Evolutionary conservation across 2,113 vertebrate genomes (phyloP).

Genomic region (Struthidea cinerea): DNA sequence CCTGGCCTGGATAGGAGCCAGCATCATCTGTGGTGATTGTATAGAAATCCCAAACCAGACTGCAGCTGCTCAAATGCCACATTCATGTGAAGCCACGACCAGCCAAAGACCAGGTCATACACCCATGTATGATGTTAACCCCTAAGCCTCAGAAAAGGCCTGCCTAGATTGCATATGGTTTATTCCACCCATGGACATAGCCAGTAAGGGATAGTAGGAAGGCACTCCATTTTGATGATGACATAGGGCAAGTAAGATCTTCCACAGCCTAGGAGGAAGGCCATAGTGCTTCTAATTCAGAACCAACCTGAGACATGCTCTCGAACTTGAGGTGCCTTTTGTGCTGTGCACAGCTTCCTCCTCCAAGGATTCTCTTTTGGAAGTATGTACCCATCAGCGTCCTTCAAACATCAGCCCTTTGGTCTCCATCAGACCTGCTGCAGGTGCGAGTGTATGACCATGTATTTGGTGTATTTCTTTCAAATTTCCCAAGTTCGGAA

Average conservation of each 20-base stretch:
- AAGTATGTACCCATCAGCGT: not conserved
- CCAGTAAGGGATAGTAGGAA: not conserved
- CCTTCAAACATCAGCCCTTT: not conserved
- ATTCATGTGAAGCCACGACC: accelerated
- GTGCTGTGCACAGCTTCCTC: not conserved
- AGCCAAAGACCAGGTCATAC: not conserved
- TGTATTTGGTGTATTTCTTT: not conserved
- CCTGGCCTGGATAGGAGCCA: not conserved
- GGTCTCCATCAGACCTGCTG: not conserved
- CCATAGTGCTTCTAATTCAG: not conserved
- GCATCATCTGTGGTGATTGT: not conserved
- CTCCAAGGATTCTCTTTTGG: not conserved
- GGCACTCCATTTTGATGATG: not conserved
- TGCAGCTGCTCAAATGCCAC: not conserved
- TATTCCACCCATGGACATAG: not conserved
- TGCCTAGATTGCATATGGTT: not conserved
- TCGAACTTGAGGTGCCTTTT: not conserved
- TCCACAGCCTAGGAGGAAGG: not conserved
- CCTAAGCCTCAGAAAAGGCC: not conserved
- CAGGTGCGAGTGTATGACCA: not conserved
- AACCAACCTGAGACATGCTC: accelerated
- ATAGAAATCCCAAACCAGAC: not conserved
- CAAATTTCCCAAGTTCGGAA: not conserved
- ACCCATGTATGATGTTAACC: not conserved
- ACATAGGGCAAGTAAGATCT: not conserved